Evolutionary conservation across 2,113 vertebrate species (phyloP).

Genomic region (Hippocampus comes): DNA sequence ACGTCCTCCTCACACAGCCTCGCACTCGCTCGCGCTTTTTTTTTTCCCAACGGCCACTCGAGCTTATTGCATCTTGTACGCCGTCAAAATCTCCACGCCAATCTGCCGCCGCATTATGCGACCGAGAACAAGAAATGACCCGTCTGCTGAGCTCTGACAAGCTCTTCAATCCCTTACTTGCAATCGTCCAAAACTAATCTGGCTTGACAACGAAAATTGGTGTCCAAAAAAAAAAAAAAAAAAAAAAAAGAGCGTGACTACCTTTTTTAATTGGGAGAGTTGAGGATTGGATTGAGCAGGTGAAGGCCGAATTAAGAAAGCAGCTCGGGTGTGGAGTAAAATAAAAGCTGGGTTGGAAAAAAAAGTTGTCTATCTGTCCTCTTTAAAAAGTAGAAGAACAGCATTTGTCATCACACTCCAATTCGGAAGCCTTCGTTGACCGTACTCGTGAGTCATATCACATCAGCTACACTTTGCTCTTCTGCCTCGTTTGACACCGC

Average conservation of each 20-base stretch:
- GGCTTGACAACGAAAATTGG: background rate
- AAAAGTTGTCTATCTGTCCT: no score
- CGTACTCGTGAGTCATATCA: conserved; percentile 42
- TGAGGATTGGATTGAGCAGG: no score
- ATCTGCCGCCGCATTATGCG: background rate
- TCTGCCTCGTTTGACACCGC: conserved; percentile 18
- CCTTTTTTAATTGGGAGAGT: no score
- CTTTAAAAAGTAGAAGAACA: background rate
- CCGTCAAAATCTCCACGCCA: background rate
- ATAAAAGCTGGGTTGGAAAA: no score
- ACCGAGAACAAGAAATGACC: background rate
- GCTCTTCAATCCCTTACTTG: no score
- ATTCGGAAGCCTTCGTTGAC: conserved; percentile 23
- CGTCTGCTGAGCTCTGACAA: background rate
- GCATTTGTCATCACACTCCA: background rate
- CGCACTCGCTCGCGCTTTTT: no score
- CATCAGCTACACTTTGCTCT: conserved; percentile 32
- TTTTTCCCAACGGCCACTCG: background rate
- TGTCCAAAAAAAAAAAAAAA: no score
- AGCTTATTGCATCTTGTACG: background rate
- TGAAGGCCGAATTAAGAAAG: no score
- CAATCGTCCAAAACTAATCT: background rate
- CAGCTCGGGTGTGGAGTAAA: no score
- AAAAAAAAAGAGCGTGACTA: no score
- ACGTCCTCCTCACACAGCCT: background rate